Evolutionary conservation across 1,140 invertebrate species (phyloP).

Genomic region (Archegozetes longisetosus): DNA sequence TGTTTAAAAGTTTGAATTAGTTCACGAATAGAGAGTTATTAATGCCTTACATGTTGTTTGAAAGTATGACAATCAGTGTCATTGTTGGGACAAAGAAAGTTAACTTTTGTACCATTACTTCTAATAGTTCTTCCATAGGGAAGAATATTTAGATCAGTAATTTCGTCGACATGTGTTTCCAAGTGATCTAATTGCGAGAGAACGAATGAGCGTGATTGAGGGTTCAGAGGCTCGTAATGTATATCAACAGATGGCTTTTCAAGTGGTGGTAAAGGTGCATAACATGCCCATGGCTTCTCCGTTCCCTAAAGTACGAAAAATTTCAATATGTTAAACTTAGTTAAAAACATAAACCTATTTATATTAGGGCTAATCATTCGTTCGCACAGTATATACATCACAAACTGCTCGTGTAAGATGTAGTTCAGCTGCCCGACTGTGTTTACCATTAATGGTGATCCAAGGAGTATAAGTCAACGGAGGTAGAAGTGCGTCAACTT

Average conservation of each 20-base stretch:
- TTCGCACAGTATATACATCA: slow-evolving; percentile 8
- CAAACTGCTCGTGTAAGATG: slow-evolving; percentile 15
- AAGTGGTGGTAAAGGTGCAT: not conserved
- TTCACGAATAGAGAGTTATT: not conserved
- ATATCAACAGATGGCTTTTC: slow-evolving; percentile 3
- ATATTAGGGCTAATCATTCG: too few relatives aligned
- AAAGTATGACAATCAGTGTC: not conserved
- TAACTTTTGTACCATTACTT: not conserved
- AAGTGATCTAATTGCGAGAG: slow-evolving; percentile 6
- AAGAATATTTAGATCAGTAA: not conserved
- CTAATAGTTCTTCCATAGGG: slow-evolving; percentile 2
- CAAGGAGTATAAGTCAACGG: slow-evolving; percentile 11
- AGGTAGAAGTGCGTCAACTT: slow-evolving; percentile 2
- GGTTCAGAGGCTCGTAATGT: slow-evolving; percentile 9
- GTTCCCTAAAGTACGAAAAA: not conserved
- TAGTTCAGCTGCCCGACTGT: slow-evolving; percentile 8
- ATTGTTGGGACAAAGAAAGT: not conserved
- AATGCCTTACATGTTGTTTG: not conserved
- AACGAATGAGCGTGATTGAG: not conserved
- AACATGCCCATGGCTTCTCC: slow-evolving; percentile 13
- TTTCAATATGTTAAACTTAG: too few relatives aligned
- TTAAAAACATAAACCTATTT: too few relatives aligned
- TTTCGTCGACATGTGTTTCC: not conserved
- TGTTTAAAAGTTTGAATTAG: too few relatives aligned
- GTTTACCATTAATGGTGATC: slow-evolving; percentile 10